phyloP scores from a whole-genome alignment of 1,140 invertebrate genomes.

The Cydia pomonella region DNA sequence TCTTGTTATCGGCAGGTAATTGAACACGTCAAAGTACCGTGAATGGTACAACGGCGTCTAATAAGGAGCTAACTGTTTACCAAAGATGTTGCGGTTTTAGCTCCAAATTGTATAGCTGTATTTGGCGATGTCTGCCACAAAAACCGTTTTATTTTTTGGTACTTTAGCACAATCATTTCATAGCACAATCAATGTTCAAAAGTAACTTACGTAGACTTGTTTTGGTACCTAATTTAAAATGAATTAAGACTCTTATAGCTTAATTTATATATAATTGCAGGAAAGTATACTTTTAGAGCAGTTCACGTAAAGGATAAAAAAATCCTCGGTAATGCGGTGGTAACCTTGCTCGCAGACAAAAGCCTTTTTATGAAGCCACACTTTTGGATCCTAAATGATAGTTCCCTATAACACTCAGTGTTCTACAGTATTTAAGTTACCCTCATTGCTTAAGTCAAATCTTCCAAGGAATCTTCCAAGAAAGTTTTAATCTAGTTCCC shows the following conservation, averaged over 20 bases:
- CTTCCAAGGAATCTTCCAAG: too few species aligned
- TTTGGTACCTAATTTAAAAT: too few species aligned
- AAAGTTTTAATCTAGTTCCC: too few species aligned
- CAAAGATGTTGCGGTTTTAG: slow-evolving; percentile 29
- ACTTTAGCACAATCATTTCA: not conserved
- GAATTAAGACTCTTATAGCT: not conserved
- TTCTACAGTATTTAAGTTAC: too few species aligned
- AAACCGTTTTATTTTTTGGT: not conserved
- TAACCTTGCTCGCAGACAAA: too few species aligned
- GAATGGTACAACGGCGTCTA: slow-evolving; percentile 37
- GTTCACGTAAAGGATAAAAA: not conserved
- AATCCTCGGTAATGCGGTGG: not conserved
- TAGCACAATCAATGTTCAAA: not conserved
- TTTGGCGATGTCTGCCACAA: not conserved
- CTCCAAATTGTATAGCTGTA: slow-evolving; percentile 33
- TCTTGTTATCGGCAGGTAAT: slow-evolving; percentile 61
- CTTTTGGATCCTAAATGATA: too few species aligned
- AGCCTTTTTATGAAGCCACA: too few species aligned
- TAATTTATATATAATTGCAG: not conserved
- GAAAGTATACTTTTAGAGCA: not conserved
- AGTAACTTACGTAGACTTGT: not conserved
- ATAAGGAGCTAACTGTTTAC: slow-evolving; percentile 41
- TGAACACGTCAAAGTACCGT: slow-evolving; percentile 45
- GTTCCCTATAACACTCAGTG: too few species aligned
- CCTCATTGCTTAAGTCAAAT: too few species aligned